Percentiles rank a stretch among this genome's conserved stretches.
Conservation (phyloP, 2,888 invertebrate species). For the Imbricaverruca yamaguchii region DNA sequence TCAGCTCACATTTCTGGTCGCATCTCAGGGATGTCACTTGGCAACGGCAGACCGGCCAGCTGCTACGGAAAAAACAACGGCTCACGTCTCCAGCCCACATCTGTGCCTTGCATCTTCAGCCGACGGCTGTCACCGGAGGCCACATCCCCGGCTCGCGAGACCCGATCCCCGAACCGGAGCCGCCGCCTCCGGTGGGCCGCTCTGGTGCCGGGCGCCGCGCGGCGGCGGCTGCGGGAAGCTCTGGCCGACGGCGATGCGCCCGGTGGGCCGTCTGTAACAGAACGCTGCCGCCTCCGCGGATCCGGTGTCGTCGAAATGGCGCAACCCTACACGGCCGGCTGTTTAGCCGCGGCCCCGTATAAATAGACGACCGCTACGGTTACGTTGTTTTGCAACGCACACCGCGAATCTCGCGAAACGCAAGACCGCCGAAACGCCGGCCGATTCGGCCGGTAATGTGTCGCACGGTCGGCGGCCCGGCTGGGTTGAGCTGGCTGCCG, state of each 20-base stretch:
- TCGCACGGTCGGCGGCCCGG: neutral
- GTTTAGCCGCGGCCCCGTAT: slow-evolving; percentile 9
- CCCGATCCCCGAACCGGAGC: neutral
- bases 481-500: too few species aligned
- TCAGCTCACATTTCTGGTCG: too few species aligned
- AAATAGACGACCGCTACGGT: slow-evolving; percentile 17
- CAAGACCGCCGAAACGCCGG: neutral
- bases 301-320: slow-evolving; percentile 6
- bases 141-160: too few species aligned
- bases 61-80: too few species aligned
- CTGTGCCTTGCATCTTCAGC: too few species aligned
- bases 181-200: neutral
- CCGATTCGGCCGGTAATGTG: neutral
- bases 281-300: neutral
- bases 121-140: too few species aligned
- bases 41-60: too few species aligned
- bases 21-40: too few species aligned
- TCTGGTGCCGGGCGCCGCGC: neutral
- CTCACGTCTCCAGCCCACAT: too few species aligned
- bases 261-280: slow-evolving; percentile 7
- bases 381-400: slow-evolving; percentile 18
- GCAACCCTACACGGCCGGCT: slow-evolving; percentile 6
- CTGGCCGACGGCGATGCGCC: neutral
- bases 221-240: neutral
- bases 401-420: slow-evolving; percentile 18